Percentiles rank a stretch among this genome's conserved stretches.
Evolutionary conservation across 2,797 vertebrate genomes (phyloP).

Genomic region (Channallabes apus): DNA sequence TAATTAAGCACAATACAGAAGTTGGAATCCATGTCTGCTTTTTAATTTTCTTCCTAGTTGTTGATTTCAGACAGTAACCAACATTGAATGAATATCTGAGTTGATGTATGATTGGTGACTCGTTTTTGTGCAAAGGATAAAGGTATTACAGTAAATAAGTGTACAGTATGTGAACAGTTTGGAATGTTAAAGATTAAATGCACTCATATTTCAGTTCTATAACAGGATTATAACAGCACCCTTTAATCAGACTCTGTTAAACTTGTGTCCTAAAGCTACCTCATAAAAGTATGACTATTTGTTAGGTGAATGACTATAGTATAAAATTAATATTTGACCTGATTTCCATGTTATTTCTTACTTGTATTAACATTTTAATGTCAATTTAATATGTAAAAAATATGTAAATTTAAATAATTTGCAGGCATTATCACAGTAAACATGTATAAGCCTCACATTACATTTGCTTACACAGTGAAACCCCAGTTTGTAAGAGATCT

Average conservation of each 20-base stretch:
- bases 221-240: neutral
- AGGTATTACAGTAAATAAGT: neutral
- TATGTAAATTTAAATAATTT: neutral
- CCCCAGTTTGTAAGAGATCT: constrained; percentile 72
- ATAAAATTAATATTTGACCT: neutral
- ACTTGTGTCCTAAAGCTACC: neutral
- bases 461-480: constrained; percentile 81
- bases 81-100: neutral
- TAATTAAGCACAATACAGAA: constrained; percentile 46
- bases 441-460: constrained; percentile 66
- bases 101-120: neutral
- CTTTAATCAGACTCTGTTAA: neutral
- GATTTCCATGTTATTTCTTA: neutral
- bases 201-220: too few relatives aligned
- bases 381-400: too few relatives aligned
- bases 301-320: neutral
- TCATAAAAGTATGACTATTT: neutral
- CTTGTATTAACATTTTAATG: neutral
- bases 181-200: neutral
- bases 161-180: neutral
- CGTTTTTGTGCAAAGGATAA: neutral
- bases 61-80: neutral
- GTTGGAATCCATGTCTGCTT: neutral
- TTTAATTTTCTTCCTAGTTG: neutral
- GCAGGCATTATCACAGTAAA: constrained; percentile 58